Evolutionary conservation across 37 sponge, comb jelly and placozoan species (phyloP), one percentile per base, ranked within the genome.

Genomic region (Bolinopsis microptera): DNA sequence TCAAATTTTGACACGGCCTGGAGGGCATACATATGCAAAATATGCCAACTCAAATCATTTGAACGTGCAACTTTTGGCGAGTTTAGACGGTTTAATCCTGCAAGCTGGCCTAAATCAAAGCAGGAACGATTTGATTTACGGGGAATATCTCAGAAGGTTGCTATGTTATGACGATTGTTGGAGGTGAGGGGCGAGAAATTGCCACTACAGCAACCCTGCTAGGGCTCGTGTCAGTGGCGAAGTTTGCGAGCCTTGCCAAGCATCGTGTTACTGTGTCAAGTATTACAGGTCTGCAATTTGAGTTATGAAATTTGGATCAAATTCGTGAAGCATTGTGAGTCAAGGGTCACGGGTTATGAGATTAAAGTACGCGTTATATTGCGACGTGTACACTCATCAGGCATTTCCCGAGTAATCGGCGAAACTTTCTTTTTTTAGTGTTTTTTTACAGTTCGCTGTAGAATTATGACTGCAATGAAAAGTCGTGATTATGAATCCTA

Each of bases 21-120:
- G 21, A 70, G 74, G 74, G 30, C 74, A 70, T 70, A 22, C 74
- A 33, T 77, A 77, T 77, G 80, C 32, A 77, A 77, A 77, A 77
- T 77, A 77, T 77, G 80, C 21, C 80, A 77, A 77, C 80, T 77
- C 37, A 16, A 16, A 48, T 48, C 61, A 48, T 48, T 48, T 48
- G 61, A 48, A 48, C 61, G 61, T 48, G 61, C 61, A 48, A 48
- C 61, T 18, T 48, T 48, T 48, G 61, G 13, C 61, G 61, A 48
- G 61, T 48, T 48, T 48, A 48, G 61, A 48, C 13, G 13, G 61
- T 5, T 13, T 18, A 13, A 48, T 48, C 61, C 61, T 48, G 61
- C 61, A 48, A 48, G 61, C 61, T 48, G 61, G 61, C 13, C 61
- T 48, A 48, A 48, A 48, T 48, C 61, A 48, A 48, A 48, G 61